Evolutionary conservation across 2,888 invertebrate species (phyloP), one percentile per base, ranked within the genome.

Genomic region (Drosophila paranaensis): DNA sequence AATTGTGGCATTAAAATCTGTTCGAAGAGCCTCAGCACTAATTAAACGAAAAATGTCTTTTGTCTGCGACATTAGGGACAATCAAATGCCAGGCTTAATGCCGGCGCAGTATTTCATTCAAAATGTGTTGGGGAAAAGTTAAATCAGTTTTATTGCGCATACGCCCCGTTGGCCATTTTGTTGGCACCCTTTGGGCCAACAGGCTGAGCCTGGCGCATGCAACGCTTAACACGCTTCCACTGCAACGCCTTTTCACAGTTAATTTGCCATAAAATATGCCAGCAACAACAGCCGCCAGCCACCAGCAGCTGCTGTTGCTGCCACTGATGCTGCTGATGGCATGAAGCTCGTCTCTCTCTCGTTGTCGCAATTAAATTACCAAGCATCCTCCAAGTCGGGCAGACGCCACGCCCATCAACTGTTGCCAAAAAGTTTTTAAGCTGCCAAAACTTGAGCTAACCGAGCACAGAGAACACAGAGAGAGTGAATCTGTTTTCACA

Each of bases 361-460:
- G 71, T 84, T 82, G 79, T 74, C 60, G 74, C 82, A 86, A 87
- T 87, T 85, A 81, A 87, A 88, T 87, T 80, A 89, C 71, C 71
- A 61, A 48, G 56, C 66, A 63, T 53, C 71, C 68, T 69, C 60
- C 25, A 35, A 65, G 16, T 16, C 35, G 20, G 25, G 33, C 25
- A 33, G 42, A 33, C 20, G 27, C 30, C 43, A 51, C 53, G 33
- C 35, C 43, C 67, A 73, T 79, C 79, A 85, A 74, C 74, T 87
- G 89, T 84, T 84, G 84, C 89, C 85, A 79, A 85, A 85, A 89
- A 85, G 73, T 85, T 85, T 85, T 81, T 84, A 88, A 85, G 88
- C 89, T 89, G 88, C 85, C 56, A 48, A 63, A 71, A 67, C 77
- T 79, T 79, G 74, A 39, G 43, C 69, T 60, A 64, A 56, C 37